phyloP scores from a whole-genome alignment of 2,797 vertebrate genomes.

The Sebastes taczanowskii region DNA sequence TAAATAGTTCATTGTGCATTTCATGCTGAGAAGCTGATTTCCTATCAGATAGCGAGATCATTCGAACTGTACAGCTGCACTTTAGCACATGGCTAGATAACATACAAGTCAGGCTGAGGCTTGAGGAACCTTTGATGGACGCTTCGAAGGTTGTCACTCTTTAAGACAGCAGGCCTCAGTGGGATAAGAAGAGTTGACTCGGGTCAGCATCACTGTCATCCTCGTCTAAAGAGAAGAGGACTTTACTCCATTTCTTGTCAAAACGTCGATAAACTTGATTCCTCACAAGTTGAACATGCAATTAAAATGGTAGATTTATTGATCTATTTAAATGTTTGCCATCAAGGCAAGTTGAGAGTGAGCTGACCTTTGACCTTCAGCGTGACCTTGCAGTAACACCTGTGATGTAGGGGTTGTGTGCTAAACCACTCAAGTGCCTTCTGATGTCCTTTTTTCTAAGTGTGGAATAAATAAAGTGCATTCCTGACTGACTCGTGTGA shows the following conservation, averaged over 20 bases:
- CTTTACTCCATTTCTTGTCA: conserved; percentile 17
- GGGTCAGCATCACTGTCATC: conserved; percentile 48
- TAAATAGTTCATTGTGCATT: conserved; percentile 32
- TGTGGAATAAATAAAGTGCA: conserved; percentile 85
- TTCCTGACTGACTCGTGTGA: conserved; percentile 79
- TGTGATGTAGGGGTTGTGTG: conserved; percentile 64
- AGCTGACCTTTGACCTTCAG: conserved; percentile 60
- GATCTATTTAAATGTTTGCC: conserved; percentile 20
- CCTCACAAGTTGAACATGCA: neutral
- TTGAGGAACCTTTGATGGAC: conserved; percentile 33
- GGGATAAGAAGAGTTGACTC: conserved; percentile 22
- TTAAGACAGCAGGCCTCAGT: conserved; percentile 18
- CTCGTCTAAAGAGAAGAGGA: conserved; percentile 19
- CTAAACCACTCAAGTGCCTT: conserved; percentile 84
- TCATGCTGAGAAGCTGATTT: conserved; percentile 54
- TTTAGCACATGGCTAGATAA: conserved; percentile 64
- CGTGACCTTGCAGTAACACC: conserved; percentile 61
- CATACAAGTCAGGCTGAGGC: conserved; percentile 36
- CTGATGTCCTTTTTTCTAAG: conserved; percentile 78
- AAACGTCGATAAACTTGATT: conserved; percentile 22
- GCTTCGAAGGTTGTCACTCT: conserved; percentile 43
- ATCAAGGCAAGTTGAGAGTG: conserved; percentile 32
- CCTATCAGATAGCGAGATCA: conserved; percentile 45
- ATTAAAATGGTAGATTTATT: conserved; percentile 15
- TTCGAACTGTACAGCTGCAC: conserved; percentile 69